A percentile compares a stretch with the other conserved stretches of the same genome.
phyloP scores from a whole-genome alignment of 2,113 vertebrate genomes.

The Addax nasomaculatus region DNA sequence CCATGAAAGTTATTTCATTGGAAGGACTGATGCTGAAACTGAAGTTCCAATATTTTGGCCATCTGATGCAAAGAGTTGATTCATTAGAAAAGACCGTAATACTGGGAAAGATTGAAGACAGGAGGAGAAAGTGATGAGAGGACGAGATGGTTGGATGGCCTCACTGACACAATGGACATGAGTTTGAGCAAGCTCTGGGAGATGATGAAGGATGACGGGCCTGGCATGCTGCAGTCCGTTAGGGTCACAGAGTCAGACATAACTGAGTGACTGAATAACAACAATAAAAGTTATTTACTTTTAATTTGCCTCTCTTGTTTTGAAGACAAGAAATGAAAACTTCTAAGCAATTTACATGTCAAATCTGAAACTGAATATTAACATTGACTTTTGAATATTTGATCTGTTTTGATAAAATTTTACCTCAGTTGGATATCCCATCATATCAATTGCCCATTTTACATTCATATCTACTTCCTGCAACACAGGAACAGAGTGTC shows the following conservation, averaged over 20 bases:
- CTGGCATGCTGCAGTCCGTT: not conserved
- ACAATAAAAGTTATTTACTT: not conserved
- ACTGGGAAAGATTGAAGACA: not conserved
- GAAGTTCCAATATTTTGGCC: not conserved
- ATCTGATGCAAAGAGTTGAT: not conserved
- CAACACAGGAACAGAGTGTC: rapidly evolving
- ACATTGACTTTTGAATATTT: not conserved
- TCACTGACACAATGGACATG: not conserved
- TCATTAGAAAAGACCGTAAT: not conserved
- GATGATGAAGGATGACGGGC: not conserved
- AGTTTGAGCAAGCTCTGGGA: not conserved
- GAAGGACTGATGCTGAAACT: not conserved
- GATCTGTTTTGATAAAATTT: not conserved
- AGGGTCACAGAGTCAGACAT: not conserved
- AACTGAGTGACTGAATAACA: not conserved
- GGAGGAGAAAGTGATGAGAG: not conserved
- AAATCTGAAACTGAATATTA: not conserved
- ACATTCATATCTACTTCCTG: not conserved
- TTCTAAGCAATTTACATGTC: not conserved
- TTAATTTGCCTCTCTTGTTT: not conserved
- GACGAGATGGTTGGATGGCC: not conserved
- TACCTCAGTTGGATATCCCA: not conserved
- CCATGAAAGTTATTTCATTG: not conserved
- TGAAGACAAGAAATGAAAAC: too few species aligned
- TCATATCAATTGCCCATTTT: not conserved